Evolutionary conservation across 2,797 vertebrate genomes (phyloP).

Genomic region (Myotis planiceps): DNA sequence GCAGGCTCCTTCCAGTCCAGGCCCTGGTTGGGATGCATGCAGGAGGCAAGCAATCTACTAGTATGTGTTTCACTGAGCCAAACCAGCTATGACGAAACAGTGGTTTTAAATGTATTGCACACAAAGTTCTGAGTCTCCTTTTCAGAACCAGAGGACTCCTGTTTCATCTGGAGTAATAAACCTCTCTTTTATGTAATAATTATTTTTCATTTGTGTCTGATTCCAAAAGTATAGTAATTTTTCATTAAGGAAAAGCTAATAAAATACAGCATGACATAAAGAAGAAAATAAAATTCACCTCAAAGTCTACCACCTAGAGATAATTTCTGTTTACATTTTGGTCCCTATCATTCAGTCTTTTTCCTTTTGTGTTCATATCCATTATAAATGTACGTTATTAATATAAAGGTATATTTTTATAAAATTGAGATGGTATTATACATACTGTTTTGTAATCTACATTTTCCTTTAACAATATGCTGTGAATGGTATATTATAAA

Average conservation of each 20-base stretch:
- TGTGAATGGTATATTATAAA: background rate
- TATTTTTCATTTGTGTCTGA: background rate
- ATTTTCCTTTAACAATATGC: background rate
- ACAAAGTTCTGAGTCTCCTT: background rate
- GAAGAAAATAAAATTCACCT: background rate
- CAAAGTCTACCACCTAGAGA: background rate
- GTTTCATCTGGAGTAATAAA: background rate
- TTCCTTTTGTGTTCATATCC: background rate
- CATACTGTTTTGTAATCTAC: background rate
- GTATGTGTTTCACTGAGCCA: too few species aligned
- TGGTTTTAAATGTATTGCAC: background rate
- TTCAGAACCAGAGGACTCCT: background rate
- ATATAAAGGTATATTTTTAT: background rate
- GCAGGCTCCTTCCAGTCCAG: too few species aligned
- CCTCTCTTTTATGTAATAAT: background rate
- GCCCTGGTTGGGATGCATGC: too few species aligned
- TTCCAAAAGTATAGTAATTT: background rate
- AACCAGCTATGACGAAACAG: background rate
- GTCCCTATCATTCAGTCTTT: background rate
- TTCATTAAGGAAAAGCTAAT: background rate
- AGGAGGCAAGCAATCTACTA: too few species aligned
- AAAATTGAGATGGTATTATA: background rate
- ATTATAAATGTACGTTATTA: slow-evolving; percentile 11
- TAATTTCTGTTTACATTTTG: background rate
- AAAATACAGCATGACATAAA: background rate